These are phyloP conservation scores for Ctenomys sociabilis DNA, from an alignment of 2,113 vertebrate species.

Conservation along the genomic window DNA sequence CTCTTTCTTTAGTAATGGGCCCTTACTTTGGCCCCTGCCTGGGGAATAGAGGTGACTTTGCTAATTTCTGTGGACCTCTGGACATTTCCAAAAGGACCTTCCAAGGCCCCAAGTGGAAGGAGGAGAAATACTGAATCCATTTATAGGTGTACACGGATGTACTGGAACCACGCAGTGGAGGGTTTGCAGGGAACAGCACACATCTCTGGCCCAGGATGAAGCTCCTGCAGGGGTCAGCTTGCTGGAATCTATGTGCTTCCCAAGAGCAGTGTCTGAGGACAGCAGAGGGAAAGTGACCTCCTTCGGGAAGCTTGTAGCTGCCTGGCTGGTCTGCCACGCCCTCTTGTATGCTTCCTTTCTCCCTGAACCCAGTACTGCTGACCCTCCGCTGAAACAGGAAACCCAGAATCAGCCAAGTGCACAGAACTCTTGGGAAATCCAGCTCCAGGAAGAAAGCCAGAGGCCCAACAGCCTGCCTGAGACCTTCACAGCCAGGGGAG, in stretches of 20 bases:
- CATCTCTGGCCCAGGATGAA: slow-evolving; percentile 4
- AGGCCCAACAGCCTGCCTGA: not conserved
- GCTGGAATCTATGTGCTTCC: slow-evolving; percentile 10
- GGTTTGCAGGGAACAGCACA: not conserved
- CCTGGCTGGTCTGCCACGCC: not conserved
- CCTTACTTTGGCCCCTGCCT: not conserved
- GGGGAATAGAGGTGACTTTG: not conserved
- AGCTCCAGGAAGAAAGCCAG: slow-evolving; percentile 6
- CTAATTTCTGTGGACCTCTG: not conserved
- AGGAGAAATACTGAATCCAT: not conserved
- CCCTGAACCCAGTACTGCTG: slow-evolving; percentile 56
- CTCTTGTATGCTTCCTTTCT: slow-evolving; percentile 65
- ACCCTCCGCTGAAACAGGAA: slow-evolving; percentile 51
- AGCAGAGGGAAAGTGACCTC: slow-evolving; percentile 60
- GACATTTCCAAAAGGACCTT: not conserved
- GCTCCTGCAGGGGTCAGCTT: not conserved
- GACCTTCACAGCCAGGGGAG: fast-evolving
- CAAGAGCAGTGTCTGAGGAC: not conserved
- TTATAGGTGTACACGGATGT: not conserved
- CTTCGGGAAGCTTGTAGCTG: slow-evolving; percentile 30
- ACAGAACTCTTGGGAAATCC: not conserved
- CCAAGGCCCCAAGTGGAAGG: not conserved
- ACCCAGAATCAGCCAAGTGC: not conserved
- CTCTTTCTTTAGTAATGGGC: not conserved
- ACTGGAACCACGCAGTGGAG: not conserved